A percentile compares a stretch with the other conserved stretches of the same genome.
Evolutionary conservation across 53 echinoderm and acorn worm species (phyloP).

Genomic region (Echinometra lucunter): DNA sequence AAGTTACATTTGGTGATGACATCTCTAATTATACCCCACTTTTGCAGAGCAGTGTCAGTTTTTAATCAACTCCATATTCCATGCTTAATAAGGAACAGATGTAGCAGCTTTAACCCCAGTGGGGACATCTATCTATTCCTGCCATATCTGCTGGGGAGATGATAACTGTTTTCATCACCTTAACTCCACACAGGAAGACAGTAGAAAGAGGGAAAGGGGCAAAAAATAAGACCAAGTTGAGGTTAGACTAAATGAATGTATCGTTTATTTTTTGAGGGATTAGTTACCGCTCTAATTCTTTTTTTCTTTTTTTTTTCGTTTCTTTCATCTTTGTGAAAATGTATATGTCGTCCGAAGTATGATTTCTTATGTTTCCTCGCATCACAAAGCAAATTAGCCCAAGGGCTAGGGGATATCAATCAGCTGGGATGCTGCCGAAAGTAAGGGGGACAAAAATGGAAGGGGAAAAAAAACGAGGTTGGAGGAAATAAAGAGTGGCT

Average conservation of each 20-base stretch:
- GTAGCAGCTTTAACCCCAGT: slow-evolving; percentile 36
- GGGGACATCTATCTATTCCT: slow-evolving; percentile 19
- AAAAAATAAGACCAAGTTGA: not conserved
- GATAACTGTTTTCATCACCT: slow-evolving; percentile 46
- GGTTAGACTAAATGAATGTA: not conserved
- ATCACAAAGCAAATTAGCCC: slow-evolving; percentile 50
- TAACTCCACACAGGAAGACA: too few relatives aligned
- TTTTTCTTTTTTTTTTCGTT: too few relatives aligned
- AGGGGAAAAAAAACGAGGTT: not conserved
- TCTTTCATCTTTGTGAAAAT: too few relatives aligned
- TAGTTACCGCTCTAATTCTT: not conserved
- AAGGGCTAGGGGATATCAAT: slow-evolving; percentile 35
- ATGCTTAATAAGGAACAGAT: slow-evolving; percentile 24
- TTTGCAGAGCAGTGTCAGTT: not conserved
- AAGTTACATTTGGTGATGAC: not conserved
- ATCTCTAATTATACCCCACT: slow-evolving; percentile 5
- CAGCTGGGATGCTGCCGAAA: not conserved
- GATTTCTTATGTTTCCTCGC: slow-evolving; percentile 36
- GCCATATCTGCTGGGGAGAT: not conserved
- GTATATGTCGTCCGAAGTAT: slow-evolving; percentile 3
- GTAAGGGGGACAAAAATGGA: not conserved
- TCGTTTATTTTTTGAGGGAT: not conserved
- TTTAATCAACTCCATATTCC: slow-evolving; percentile 24
- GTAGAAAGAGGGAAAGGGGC: not conserved
- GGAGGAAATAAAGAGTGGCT: slow-evolving; percentile 18